Evolutionary conservation across 2,113 vertebrate species (phyloP).

Genomic region (Coptodon rendalli): DNA sequence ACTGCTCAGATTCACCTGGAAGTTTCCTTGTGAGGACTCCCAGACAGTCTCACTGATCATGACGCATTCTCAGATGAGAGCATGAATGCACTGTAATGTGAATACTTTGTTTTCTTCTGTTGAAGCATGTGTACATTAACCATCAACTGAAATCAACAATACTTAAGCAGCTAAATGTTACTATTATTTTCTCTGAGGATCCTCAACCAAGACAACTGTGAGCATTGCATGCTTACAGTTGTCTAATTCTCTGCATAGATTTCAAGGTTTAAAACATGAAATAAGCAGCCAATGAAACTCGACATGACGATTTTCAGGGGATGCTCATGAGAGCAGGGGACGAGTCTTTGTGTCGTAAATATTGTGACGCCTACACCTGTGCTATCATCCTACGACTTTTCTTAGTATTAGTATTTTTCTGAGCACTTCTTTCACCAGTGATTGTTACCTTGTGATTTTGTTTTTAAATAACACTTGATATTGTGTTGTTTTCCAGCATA

Average conservation of each 20-base stretch:
- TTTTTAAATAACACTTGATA: not conserved
- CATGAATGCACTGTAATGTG: not conserved
- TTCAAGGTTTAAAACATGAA: accelerated
- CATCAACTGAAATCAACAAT: not conserved
- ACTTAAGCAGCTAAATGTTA: not conserved
- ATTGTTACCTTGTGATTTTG: not conserved
- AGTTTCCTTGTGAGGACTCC: not conserved
- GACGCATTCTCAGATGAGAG: accelerated
- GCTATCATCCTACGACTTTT: accelerated
- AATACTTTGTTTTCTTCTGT: not conserved
- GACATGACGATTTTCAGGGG: not conserved
- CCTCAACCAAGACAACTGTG: not conserved
- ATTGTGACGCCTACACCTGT: not conserved
- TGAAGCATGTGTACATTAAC: not conserved
- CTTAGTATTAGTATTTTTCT: accelerated
- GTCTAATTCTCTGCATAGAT: not conserved
- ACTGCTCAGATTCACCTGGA: not conserved
- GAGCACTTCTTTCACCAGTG: not conserved
- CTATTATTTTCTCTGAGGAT: not conserved
- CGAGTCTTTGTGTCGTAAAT: not conserved
- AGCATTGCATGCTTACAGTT: accelerated
- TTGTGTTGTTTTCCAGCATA: accelerated
- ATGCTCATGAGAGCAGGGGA: not conserved
- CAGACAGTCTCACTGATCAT: accelerated
- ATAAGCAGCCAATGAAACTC: accelerated